These are phyloP conservation scores for Cryptus viduatorius DNA, from an alignment of 2,888 invertebrate genomes.

Conservation along the genomic window DNA sequence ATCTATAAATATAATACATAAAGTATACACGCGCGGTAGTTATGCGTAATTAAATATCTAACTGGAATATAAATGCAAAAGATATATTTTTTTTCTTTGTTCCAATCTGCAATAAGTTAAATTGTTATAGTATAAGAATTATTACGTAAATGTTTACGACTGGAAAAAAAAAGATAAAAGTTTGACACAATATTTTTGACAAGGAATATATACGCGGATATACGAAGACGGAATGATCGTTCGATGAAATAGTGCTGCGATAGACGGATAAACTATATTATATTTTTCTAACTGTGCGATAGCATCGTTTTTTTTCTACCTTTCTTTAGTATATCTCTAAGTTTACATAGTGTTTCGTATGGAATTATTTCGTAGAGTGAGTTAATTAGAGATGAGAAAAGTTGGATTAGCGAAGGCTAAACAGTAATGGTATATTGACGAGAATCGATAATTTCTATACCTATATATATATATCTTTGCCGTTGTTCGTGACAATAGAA, in stretches of 20 bases:
- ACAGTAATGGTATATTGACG: constrained; percentile 65
- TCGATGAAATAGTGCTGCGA: not conserved
- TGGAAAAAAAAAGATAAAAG: not conserved
- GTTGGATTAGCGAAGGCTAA: constrained; percentile 32
- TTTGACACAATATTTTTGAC: constrained; percentile 3
- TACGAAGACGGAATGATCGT: not conserved
- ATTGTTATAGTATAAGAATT: constrained; percentile 15
- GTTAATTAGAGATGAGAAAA: constrained; percentile 44
- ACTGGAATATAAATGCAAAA: constrained; percentile 59
- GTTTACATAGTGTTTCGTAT: constrained; percentile 27
- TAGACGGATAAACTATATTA: constrained; percentile 10
- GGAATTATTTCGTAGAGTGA: constrained; percentile 28
- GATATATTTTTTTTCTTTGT: constrained; percentile 27
- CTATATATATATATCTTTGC: constrained; percentile 15
- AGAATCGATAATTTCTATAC: constrained; percentile 53
- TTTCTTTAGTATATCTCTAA: constrained; percentile 34
- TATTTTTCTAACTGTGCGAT: constrained; percentile 4
- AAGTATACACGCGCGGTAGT: constrained; percentile 24
- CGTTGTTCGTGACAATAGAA: constrained; percentile 11
- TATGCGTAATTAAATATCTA: constrained; percentile 36
- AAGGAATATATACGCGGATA: not conserved
- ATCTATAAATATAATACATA: constrained; percentile 33
- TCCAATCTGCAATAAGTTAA: constrained; percentile 47
- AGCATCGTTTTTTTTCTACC: not conserved
- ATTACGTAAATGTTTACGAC: constrained; percentile 16